Evolutionary conservation across 2,113 vertebrate genomes (phyloP), one percentile per base, ranked within the genome.

Genomic region (Dermatemys mawii): DNA sequence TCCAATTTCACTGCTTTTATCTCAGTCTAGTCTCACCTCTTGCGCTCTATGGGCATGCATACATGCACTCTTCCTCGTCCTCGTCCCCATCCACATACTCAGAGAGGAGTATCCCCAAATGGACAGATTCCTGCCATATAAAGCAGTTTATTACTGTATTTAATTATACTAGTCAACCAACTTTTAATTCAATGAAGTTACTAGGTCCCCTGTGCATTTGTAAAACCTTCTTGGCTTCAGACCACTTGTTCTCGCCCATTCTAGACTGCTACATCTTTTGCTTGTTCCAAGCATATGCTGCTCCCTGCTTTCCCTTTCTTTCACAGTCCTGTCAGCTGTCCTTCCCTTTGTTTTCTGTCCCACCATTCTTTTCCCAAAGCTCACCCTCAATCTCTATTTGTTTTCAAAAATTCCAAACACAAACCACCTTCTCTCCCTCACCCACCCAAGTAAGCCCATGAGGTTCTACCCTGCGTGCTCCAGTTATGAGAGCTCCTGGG

Each of bases 391-490:
- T 7, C 24, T 57, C 26, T 27, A 32, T 29, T 32, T 85, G n/a
- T 70, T 89, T 78, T 89, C 27, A 63, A 3, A 94, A 86, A n/a
- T 38, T 81, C 73, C 38, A 1, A 0, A 4, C 16, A 44, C 29
- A 27, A 50, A 32, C 29, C 5, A 2, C 57, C 12, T 46, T 83
- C 57, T 90, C 75, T 51, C 84, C 26, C 50, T 84, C 50, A 19
- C 24, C 81, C 87, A 50, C 83, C 48, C 79, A 83, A 21, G 84
- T 63, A 70, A 0, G 0, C 75, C 81, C 0, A 0, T 35, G n/a
- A 0, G 4, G 54, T 35, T 46, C 54, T 73, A 92, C 13, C 11
- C 84, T 63, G 67, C n/a, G 46, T 0, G 0, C 41, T 38, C 29
- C 22, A 49, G 44, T 38, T 6, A 32, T 53, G 49, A 91, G 49